Percentiles rank a stretch among this genome's conserved stretches.
These are phyloP conservation scores for Centropristis striata DNA, from an alignment of 2,113 vertebrate species.

Conservation along the genomic window DNA sequence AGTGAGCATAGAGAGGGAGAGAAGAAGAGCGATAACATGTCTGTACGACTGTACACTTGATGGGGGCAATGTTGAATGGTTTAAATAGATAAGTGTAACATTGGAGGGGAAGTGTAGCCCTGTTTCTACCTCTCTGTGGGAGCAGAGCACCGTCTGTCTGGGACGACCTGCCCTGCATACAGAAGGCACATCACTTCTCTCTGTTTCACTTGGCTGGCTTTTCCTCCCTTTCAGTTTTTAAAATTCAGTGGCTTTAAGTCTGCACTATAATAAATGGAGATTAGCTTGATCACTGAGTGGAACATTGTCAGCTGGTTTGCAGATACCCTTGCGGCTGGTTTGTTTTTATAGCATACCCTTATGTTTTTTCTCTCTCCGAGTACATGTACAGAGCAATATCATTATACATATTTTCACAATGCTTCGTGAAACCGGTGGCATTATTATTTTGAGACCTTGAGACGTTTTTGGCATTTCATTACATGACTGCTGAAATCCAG, in stretches of 20 bases:
- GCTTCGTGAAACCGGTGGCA: not conserved
- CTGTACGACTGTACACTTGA: not conserved
- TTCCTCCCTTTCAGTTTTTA: not conserved
- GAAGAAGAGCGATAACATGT: not conserved
- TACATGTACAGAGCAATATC: not conserved
- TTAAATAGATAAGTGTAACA: conserved; percentile 29
- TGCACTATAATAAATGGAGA: conserved; percentile 22
- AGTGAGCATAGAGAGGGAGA: not conserved
- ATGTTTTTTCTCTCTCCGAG: not conserved
- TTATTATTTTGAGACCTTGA: conserved; percentile 60
- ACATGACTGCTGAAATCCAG: not conserved
- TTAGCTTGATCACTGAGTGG: conserved; percentile 34
- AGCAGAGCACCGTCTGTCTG: not conserved
- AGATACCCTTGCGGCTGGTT: not conserved
- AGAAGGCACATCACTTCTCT: conserved; percentile 11
- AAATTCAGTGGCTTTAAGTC: conserved; percentile 10
- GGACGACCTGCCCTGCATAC: conserved; percentile 46
- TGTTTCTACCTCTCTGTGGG: conserved; percentile 20
- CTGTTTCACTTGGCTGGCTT: conserved; percentile 18
- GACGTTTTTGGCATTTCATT: conserved; percentile 45
- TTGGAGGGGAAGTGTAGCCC: not conserved
- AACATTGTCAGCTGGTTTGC: conserved; percentile 2
- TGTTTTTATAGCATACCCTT: not conserved
- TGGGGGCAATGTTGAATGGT: conserved; percentile 14
- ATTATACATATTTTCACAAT: not conserved